A percentile compares a stretch with the other conserved stretches of the same genome.
phyloP scores from a whole-genome alignment of 64 coral and sea anemone genomes.

The Pocillopora verrucosa region DNA sequence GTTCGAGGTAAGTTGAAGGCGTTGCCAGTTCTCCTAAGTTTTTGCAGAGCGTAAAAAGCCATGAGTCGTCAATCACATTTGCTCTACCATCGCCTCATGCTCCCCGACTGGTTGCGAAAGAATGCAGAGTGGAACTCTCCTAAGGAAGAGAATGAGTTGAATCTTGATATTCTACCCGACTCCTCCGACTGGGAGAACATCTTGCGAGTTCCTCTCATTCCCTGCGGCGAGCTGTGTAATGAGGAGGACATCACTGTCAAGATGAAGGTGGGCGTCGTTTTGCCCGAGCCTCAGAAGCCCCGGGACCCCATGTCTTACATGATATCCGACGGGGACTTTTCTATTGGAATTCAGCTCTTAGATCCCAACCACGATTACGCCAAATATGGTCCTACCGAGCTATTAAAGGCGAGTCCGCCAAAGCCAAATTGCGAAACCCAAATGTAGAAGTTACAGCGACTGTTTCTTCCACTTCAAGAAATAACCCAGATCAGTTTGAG shows the following conservation, averaged over 20 bases:
- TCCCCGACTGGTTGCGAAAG: slow-evolving; percentile 33
- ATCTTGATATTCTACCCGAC: background rate
- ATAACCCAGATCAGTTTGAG: slow-evolving; percentile 77
- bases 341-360: slow-evolving; percentile 54
- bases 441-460: background rate
- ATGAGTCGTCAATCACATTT: background rate
- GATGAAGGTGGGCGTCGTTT: slow-evolving; percentile 49
- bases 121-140: slow-evolving; percentile 18
- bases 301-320: slow-evolving; percentile 68
- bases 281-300: slow-evolving; percentile 39
- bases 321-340: slow-evolving; percentile 44
- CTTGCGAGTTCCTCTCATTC: slow-evolving; percentile 35
- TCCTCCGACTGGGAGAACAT: slow-evolving; percentile 49
- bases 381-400: slow-evolving; percentile 37
- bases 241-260: slow-evolving; percentile 50
- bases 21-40: too few species aligned
- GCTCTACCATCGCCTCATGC: slow-evolving; percentile 62
- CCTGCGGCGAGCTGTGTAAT: background rate
- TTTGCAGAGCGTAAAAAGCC: too few species aligned
- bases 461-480: background rate
- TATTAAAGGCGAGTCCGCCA: slow-evolving; percentile 14
- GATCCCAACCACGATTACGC: slow-evolving; percentile 60
- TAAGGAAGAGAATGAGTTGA: background rate
- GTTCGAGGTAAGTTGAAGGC: too few species aligned
- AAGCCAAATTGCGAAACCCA: background rate